Percentiles rank a stretch among this genome's conserved stretches.
phyloP scores from a whole-genome alignment of 2,888 invertebrate genomes.

The Oscheius sp. region DNA sequence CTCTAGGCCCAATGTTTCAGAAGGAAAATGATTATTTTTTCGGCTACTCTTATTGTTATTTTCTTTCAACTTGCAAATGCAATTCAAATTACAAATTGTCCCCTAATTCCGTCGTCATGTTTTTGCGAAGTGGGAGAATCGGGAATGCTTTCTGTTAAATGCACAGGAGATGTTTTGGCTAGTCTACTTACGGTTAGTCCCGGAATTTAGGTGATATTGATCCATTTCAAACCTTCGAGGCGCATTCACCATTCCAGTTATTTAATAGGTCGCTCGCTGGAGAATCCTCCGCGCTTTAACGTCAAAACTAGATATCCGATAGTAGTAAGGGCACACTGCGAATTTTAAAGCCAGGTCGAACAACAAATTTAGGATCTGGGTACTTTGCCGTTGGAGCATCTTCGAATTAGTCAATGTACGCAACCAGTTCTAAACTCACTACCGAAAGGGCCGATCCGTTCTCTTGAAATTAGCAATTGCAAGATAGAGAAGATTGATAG shows the following conservation, averaged over 20 bases:
- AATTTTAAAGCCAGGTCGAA: background rate
- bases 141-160: constrained; percentile 14
- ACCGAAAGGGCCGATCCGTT: constrained; percentile 29
- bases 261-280: constrained; percentile 24
- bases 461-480: constrained; percentile 49
- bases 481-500: constrained; percentile 38
- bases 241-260: constrained; percentile 14
- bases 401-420: constrained; percentile 34
- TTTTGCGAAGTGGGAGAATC: background rate
- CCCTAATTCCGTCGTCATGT: constrained; percentile 21
- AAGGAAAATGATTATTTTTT: background rate
- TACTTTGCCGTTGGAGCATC: constrained; percentile 35
- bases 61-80: background rate
- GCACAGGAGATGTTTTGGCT: constrained; percentile 10
- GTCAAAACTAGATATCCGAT: constrained; percentile 19
- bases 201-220: background rate
- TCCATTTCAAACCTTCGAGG: background rate
- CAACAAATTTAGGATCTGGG: constrained; percentile 44
- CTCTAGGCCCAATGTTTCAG: too few species aligned
- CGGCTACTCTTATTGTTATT: background rate
- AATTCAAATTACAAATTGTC: constrained; percentile 1
- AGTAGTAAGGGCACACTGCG: background rate
- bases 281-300: constrained; percentile 14
- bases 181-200: constrained; percentile 27
- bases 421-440: constrained; percentile 21